Percentiles rank a stretch among this genome's conserved stretches.
Evolutionary conservation across 2,113 vertebrate species (phyloP).

Genomic region (Emydura subglobosa): DNA sequence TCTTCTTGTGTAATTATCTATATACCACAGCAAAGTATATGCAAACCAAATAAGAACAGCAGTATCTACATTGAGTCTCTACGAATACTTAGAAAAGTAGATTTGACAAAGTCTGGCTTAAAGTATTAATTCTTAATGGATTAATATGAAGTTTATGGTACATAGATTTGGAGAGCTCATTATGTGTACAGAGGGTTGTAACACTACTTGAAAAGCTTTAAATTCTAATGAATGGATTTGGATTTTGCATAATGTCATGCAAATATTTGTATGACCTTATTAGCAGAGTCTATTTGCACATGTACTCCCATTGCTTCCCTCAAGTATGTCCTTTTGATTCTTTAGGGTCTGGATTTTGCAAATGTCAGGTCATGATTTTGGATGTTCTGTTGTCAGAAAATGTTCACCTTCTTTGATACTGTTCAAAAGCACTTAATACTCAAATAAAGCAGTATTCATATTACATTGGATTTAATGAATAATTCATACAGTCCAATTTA

Average conservation of each 20-base stretch:
- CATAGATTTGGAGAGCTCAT: neutral
- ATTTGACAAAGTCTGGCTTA: neutral
- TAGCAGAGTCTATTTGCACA: slow-evolving; percentile 4
- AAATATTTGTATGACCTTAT: slow-evolving; percentile 13
- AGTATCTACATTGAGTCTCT: neutral
- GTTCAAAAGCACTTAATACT: slow-evolving; percentile 31
- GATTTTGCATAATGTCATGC: neutral
- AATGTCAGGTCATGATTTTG: slow-evolving; percentile 39
- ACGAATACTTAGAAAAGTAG: neutral
- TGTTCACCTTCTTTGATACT: neutral
- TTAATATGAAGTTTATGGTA: neutral
- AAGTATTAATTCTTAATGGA: neutral
- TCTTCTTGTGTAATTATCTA: neutral
- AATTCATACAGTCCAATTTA: slow-evolving; percentile 44
- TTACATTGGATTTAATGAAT: slow-evolving; percentile 53
- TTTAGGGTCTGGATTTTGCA: slow-evolving; percentile 15
- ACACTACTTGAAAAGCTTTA: slow-evolving; percentile 1
- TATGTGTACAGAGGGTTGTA: neutral
- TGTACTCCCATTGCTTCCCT: neutral
- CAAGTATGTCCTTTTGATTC: slow-evolving; percentile 4
- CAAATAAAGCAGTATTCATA: slow-evolving; percentile 26
- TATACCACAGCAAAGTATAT: neutral
- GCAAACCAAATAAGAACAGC: neutral
- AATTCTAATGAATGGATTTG: neutral
- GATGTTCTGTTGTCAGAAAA: slow-evolving; percentile 25